phyloP scores from a whole-genome alignment of 2,113 vertebrate genomes.

The Thryonomys swinderianus region DNA sequence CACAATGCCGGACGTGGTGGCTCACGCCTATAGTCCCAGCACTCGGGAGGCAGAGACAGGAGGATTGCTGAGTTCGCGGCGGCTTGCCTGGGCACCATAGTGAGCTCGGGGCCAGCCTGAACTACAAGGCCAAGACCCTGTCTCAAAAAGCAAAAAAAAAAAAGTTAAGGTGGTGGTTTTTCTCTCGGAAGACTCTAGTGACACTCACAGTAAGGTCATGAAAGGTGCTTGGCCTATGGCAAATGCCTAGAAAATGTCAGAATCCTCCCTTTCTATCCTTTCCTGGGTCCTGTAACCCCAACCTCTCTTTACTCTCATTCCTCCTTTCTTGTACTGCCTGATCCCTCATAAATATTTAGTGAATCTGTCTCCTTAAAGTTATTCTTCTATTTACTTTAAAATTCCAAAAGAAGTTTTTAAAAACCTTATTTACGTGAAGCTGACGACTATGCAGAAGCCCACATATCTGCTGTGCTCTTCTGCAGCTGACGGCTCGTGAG shows the following conservation, averaged over 20 bases:
- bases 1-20: too few species aligned
- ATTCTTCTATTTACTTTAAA: conserved; percentile 57
- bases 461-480: background rate
- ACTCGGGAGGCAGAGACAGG: too few species aligned
- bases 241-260: background rate
- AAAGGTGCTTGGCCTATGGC: background rate
- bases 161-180: background rate
- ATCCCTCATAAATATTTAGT: conserved; percentile 59
- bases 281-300: background rate
- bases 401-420: conserved; percentile 55
- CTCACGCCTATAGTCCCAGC: too few species aligned
- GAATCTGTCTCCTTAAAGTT: conserved; percentile 15
- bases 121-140: too few species aligned
- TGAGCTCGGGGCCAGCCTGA: too few species aligned
- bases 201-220: background rate
- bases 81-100: too few species aligned
- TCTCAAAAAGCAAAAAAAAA: too few species aligned
- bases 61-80: too few species aligned
- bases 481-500: background rate
- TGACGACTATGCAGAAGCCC: conserved; percentile 12
- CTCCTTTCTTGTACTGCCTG: conserved; percentile 48
- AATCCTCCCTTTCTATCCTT: background rate
- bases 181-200: background rate
- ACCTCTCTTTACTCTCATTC: conserved; percentile 16
- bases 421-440: background rate